A percentile compares a stretch with the other conserved stretches of the same genome.
These are phyloP conservation scores for Calliopsis andreniformis DNA, from an alignment of 1,140 invertebrate genomes.

Conservation along the genomic window DNA sequence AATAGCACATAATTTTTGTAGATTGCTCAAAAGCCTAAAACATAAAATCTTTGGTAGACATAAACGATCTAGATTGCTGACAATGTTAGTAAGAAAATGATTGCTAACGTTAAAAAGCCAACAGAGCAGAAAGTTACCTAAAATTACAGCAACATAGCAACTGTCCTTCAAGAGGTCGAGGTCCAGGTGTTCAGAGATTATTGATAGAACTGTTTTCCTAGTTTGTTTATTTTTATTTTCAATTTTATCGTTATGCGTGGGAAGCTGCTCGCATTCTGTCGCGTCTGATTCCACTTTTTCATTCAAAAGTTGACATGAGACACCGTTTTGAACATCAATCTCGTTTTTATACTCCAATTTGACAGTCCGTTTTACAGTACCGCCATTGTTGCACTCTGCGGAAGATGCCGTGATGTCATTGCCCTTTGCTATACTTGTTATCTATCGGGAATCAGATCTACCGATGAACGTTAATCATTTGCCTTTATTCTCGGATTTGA, in stretches of 20 bases:
- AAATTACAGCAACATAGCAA: conserved; percentile 51
- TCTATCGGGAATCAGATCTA: conserved; percentile 35
- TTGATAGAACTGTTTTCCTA: conserved; percentile 6
- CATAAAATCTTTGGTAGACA: no score
- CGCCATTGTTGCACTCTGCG: conserved; percentile 13
- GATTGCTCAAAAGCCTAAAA: no score
- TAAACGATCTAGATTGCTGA: no score
- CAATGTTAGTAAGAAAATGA: no score
- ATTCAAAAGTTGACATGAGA: conserved; percentile 5
- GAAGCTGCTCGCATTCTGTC: neutral
- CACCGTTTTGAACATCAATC: neutral
- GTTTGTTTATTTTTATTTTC: neutral
- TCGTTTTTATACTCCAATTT: neutral
- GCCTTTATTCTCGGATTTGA: neutral
- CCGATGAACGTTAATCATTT: conserved; percentile 35
- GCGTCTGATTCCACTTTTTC: neutral
- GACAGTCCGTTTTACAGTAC: neutral
- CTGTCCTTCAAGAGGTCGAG: conserved; percentile 58
- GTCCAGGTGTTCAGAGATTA: conserved; percentile 41
- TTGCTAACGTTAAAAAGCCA: no score
- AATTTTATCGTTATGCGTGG: neutral
- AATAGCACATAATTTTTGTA: no score
- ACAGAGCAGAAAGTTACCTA: conserved; percentile 56
- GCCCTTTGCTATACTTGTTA: conserved; percentile 19
- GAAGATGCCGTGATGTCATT: conserved; percentile 37